Evolutionary conservation across 2,113 vertebrate species (phyloP), one percentile per base, ranked within the genome.

Genomic region (Daphoenositta chrysoptera): DNA sequence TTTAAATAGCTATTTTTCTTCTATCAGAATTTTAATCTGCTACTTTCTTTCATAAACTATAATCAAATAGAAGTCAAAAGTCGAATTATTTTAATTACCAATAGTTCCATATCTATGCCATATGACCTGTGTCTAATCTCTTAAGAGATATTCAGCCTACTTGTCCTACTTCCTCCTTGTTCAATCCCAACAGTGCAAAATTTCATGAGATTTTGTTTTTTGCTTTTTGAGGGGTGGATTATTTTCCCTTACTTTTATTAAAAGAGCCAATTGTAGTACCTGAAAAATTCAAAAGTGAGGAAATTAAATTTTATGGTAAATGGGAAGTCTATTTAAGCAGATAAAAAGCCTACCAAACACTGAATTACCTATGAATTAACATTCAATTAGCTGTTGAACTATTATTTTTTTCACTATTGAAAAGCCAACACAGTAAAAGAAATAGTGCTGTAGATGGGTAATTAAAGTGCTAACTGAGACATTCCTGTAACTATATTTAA

Each of bases 201-300:
- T 61, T 70, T 54, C 9, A 19, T 27, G 9, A 9, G 2, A 2
- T 27, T 64, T 26, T 28, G 31, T 13, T 30, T 12, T 31, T 40
- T 26, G 1, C 0, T 15, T 91, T 75, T 54, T 21, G 5, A 22
- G 1, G 5, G 1, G 11, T 21, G 9, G 2, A 4, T 18, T 3
- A 11, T 42, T 37, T 56, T 11, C 3, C 7, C 4, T 11, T 31
- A 17, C 5, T 11, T 20, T 48, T 45, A 61, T 33, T 15, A 53
- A 48, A 68, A 58, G 9, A 61, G 6, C 11, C 78, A 75, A 79
- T 42, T 11, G 27, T 11, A 79, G 11, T 28, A 75, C 5, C 22
- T 57, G 21, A 66, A 85, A 75, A 72, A 37, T 31, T 57, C 4
- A 17, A 5, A 64, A 53, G 2, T 26, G 7, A 42, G 7, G 33